Base-by-base conservation (phyloP, 2,797 vertebrate genomes). In the Bufotes viridis region DNA sequence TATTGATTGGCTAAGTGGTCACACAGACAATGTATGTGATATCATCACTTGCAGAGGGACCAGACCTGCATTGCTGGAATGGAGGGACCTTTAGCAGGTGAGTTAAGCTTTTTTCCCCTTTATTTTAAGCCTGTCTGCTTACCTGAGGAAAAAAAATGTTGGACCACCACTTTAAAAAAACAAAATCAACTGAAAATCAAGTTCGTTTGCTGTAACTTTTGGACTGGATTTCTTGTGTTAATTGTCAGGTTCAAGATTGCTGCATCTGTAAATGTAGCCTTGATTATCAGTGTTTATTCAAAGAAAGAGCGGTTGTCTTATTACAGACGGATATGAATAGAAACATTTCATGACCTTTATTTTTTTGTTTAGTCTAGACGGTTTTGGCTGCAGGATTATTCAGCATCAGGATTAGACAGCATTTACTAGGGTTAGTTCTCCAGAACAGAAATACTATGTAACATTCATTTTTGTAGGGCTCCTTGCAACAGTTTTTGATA, bases 331-430 rank as follows among this genome's bases (percentile, higher is more conserved):
- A 53, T 13, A 51, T 2, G 49, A 76, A 76, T n/a, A 76, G 49
- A 76, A 53, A 76, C 74, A 76, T 15, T 75, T 51, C 42, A 53
- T 10, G 5, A 53, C 42, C 49, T 76, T 53, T 76, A 76, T 76
- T 76, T 51, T 76, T 76, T 76, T 76, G 74, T 76, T 51, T 76
- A 76, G 74, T 76, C 74, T 76, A 51, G 20, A 76, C 11, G 8
- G 22, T 76, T 51, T 51, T 76, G 74, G 72, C 72, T 75, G 51
- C 72, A 22, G 12, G 13, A 15, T 29, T 69, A 15, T 29, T 42
- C 42, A 42, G 42, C 42, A 42, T 42, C 72, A 12, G 12, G 13
- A 15, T 29, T 69, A 15, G 15, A 69, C 6, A 2, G 14, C 72
- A 75, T 75, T 51, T 42, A 29, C 72, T 51, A 22, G 51, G 18